A percentile compares a stretch with the other conserved stretches of the same genome.
Evolutionary conservation across 2,797 vertebrate genomes (phyloP).

Genomic region (Micropoecilia bifurca): DNA sequence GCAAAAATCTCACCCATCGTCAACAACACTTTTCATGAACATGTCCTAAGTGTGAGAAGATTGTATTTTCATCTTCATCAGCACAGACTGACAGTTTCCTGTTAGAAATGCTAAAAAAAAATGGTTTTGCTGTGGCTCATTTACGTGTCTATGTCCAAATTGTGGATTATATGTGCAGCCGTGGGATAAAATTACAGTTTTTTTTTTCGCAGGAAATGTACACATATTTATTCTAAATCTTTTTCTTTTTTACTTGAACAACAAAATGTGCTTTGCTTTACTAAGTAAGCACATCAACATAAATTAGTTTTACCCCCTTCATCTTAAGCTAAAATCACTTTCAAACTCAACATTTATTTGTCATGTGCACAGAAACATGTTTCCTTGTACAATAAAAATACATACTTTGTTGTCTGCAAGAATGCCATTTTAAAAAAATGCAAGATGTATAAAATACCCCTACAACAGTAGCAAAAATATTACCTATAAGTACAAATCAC

Average conservation of each 20-base stretch:
- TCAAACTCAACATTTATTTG: background rate
- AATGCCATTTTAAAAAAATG: too few species aligned
- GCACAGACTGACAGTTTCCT: slow-evolving; percentile 4
- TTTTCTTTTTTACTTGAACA: background rate
- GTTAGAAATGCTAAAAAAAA: background rate
- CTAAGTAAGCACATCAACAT: background rate
- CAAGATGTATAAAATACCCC: too few species aligned
- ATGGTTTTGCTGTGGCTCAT: slow-evolving; percentile 3
- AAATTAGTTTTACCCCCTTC: background rate
- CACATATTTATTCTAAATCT: background rate
- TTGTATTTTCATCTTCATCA: slow-evolving; percentile 31
- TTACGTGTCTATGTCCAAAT: slow-evolving; percentile 26
- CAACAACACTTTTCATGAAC: slow-evolving; percentile 27
- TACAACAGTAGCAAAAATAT: too few species aligned
- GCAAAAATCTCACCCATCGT: slow-evolving; percentile 25
- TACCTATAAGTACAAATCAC: too few species aligned
- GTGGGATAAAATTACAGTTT: background rate
- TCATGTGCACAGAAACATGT: too few species aligned
- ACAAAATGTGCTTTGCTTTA: background rate
- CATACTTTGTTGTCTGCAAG: too few species aligned
- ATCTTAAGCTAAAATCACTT: background rate
- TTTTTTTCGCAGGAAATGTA: background rate
- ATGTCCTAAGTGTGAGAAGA: slow-evolving; percentile 27
- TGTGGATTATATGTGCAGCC: slow-evolving; percentile 7
- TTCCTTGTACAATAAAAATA: too few species aligned